These are phyloP conservation scores for Saccopteryx bilineata DNA, from an alignment of 2,113 vertebrate species.

Conservation along the genomic window DNA sequence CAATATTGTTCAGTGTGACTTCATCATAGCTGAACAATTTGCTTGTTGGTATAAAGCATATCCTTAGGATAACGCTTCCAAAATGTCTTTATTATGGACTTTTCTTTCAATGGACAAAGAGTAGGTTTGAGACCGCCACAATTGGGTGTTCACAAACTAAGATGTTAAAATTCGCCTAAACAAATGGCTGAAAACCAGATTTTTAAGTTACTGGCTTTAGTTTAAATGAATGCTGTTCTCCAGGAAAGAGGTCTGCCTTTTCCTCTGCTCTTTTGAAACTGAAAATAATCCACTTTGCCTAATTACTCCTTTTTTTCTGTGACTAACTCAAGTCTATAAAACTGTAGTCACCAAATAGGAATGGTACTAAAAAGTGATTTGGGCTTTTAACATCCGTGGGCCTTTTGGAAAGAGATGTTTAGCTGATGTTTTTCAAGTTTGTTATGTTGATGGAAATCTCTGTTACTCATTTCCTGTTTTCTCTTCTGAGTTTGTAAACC, in stretches of 20 bases:
- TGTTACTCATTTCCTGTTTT: constrained; percentile 76
- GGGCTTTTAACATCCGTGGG: constrained; percentile 31
- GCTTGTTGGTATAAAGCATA: not conserved
- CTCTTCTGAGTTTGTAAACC: constrained; percentile 60
- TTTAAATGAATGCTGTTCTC: constrained; percentile 28
- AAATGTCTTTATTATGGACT: constrained; percentile 45
- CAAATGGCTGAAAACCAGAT: not conserved
- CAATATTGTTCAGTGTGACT: not conserved
- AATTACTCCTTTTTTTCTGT: constrained; percentile 54
- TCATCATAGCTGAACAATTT: not conserved
- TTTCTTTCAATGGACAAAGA: not conserved
- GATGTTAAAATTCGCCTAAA: constrained; percentile 44
- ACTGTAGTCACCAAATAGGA: constrained; percentile 53
- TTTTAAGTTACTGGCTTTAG: constrained; percentile 51
- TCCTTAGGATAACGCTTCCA: not conserved
- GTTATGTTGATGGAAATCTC: constrained; percentile 56
- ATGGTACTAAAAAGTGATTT: constrained; percentile 23
- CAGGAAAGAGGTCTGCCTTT: constrained; percentile 26
- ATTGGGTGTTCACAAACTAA: not conserved
- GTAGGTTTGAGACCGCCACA: constrained; percentile 34
- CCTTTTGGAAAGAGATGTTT: constrained; percentile 44
- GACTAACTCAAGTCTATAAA: constrained; percentile 58
- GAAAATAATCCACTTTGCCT: constrained; percentile 53
- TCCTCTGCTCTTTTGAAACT: constrained; percentile 49
- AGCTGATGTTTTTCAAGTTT: constrained; percentile 49